These are phyloP conservation scores for Nothura maculosa DNA, from an alignment of 2,797 vertebrate genomes.

Conservation along the genomic window DNA sequence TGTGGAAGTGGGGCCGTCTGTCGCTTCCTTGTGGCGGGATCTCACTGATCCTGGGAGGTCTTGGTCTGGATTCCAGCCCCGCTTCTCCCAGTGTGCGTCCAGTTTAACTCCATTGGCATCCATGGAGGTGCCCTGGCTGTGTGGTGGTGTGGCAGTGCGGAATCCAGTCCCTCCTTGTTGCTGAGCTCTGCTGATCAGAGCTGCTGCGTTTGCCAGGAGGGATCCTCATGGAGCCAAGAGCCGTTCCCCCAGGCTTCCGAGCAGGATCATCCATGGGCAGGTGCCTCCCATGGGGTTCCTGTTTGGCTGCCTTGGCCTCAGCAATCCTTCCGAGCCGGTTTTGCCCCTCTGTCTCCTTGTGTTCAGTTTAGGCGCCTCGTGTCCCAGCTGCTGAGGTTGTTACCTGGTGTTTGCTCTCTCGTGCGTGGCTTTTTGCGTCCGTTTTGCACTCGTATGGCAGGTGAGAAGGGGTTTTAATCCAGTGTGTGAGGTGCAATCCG, in stretches of 20 bases:
- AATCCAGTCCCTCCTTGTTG: background rate
- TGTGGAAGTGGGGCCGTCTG: background rate
- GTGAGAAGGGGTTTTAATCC: constrained; percentile 5
- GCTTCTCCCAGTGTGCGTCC: constrained; percentile 51
- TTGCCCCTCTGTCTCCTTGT: constrained; percentile 21
- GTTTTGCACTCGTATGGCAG: constrained; percentile 2
- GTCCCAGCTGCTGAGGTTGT: constrained; percentile 17
- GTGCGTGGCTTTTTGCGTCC: background rate
- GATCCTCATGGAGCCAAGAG: constrained; percentile 17
- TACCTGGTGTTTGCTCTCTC: background rate
- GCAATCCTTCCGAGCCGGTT: background rate
- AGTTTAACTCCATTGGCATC: constrained; percentile 21
- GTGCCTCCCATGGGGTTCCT: background rate
- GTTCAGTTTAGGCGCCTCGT: constrained; percentile 67
- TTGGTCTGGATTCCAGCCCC: background rate
- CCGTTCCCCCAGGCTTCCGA: constrained; percentile 48
- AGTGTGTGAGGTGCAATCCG: background rate
- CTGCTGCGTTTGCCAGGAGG: constrained; percentile 18
- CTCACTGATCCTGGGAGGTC: constrained; percentile 63
- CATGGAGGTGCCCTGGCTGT: constrained; percentile 36
- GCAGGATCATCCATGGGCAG: constrained; percentile 20
- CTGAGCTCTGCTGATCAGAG: background rate
- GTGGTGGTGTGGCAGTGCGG: constrained; percentile 37
- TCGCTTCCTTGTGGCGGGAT: constrained; percentile 10
- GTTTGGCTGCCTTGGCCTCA: background rate